Conservation (phyloP, 2,113 vertebrate species). For the Telmatochromis sp. region DNA sequence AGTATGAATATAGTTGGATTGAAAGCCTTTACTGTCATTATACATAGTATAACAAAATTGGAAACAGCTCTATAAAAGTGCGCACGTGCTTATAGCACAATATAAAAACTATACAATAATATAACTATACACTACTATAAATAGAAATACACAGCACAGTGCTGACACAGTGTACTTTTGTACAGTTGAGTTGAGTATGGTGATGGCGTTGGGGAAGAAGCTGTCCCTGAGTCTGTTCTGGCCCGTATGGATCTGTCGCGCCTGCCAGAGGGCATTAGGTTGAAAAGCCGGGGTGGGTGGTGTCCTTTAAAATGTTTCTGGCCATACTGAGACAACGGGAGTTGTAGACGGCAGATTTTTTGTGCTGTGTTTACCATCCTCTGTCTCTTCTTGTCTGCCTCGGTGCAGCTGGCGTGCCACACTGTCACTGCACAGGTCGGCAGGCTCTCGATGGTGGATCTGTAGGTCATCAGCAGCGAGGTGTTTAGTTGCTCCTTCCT, state of each 20-base stretch:
- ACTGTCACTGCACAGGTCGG: not conserved
- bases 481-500: not conserved
- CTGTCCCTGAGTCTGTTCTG: not conserved
- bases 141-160: accelerated
- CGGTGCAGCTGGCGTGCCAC: not conserved
- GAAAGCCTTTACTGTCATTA: not conserved
- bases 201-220: accelerated
- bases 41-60: not conserved
- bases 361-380: not conserved
- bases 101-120: accelerated
- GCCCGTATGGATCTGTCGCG: accelerated
- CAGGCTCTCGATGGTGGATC: not conserved
- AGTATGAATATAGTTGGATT: not conserved
- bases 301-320: not conserved
- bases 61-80: not conserved
- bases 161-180: not conserved
- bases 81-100: not conserved
- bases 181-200: accelerated
- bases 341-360: not conserved
- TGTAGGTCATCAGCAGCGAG: not conserved
- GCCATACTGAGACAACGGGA: accelerated
- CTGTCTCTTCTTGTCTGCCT: not conserved
- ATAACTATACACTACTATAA: not conserved
- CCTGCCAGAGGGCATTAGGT: not conserved
- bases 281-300: not conserved